phyloP scores from a whole-genome alignment of 1,140 invertebrate species.

The Paralvinella palmiformis region DNA sequence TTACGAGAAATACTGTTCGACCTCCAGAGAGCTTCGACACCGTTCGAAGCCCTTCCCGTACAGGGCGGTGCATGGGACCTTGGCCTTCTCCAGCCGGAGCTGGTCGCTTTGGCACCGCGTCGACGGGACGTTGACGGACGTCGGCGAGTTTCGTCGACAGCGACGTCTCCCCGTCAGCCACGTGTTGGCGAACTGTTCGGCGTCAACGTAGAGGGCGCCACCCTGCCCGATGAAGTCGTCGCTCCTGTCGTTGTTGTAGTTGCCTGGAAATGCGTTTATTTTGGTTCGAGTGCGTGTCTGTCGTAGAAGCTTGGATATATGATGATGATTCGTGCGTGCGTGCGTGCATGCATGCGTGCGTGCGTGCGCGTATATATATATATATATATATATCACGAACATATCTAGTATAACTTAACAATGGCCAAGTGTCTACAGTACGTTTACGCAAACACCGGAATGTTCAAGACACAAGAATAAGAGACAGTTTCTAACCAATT shows the following conservation, averaged over 20 bases:
- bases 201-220: constrained; percentile 62
- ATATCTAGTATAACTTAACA: too few relatives aligned
- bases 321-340: too few relatives aligned
- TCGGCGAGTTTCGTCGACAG: constrained; percentile 21
- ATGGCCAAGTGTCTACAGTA: too few relatives aligned
- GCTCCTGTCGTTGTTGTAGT: constrained; percentile 64
- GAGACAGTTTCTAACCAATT: too few relatives aligned
- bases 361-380: too few relatives aligned
- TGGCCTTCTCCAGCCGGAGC: constrained; percentile 13
- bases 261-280: constrained; percentile 40
- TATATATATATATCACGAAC: too few relatives aligned
- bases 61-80: constrained; percentile 35
- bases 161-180: constrained; percentile 68
- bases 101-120: constrained; percentile 28
- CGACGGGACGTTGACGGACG: constrained; percentile 30
- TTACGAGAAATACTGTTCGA: constrained; percentile 27
- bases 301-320: too few relatives aligned
- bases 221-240: constrained; percentile 60
- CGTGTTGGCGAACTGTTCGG: constrained; percentile 70
- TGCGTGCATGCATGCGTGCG: too few relatives aligned
- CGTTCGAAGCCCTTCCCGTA: constrained; percentile 33
- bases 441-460: too few relatives aligned
- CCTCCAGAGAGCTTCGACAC: constrained; percentile 33
- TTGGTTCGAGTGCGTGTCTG: background rate
- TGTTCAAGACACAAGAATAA: too few relatives aligned